Conservation (phyloP, 2,888 invertebrate species). For the Idaea straminata region DNA sequence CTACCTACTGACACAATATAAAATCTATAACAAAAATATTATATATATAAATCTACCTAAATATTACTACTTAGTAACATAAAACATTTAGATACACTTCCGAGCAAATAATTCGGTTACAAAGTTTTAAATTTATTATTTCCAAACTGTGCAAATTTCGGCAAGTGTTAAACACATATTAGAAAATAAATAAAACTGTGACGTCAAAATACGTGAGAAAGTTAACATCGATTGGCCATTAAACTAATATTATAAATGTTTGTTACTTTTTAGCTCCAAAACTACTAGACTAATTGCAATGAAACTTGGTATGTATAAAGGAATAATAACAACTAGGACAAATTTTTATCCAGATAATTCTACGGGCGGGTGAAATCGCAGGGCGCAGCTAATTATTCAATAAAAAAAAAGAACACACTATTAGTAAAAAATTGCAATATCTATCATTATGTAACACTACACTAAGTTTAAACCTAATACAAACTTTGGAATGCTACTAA, state of each 20-base stretch:
- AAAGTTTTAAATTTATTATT: constrained; percentile 1
- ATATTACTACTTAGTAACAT: background rate
- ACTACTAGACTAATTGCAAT: background rate
- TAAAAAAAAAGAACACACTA: background rate
- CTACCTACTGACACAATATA: background rate
- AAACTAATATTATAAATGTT: background rate
- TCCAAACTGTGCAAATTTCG: constrained; percentile 1
- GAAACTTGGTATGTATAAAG: background rate
- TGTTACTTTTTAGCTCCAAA: background rate
- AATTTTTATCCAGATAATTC: background rate
- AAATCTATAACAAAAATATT: background rate
- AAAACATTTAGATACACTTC: constrained; percentile 12
- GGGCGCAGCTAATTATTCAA: background rate
- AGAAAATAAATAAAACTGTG: constrained; percentile 3
- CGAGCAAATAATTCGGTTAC: constrained; percentile 17
- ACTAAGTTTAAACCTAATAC: constrained; percentile 15
- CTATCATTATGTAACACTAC: constrained; percentile 6
- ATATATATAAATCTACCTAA: background rate
- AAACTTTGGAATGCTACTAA: constrained; percentile 25
- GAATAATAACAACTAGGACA: background rate
- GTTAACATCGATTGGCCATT: background rate
- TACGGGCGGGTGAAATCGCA: background rate
- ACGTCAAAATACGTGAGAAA: background rate
- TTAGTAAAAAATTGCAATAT: background rate
- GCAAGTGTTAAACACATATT: constrained; percentile 3